These are phyloP conservation scores for Malacoraja senta DNA, from an alignment of 2,797 vertebrate species.

Conservation along the genomic window DNA sequence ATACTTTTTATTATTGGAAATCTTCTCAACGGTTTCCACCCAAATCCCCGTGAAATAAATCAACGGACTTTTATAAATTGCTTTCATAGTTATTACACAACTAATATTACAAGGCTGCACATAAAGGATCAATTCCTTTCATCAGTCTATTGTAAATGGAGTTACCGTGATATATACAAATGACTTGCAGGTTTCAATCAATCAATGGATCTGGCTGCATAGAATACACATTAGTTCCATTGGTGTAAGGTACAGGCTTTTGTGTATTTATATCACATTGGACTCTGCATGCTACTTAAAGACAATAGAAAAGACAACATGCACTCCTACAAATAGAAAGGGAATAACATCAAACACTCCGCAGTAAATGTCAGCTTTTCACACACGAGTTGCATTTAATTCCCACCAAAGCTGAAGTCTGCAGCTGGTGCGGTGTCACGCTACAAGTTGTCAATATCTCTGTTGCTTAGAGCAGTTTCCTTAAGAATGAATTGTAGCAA, in stretches of 20 bases:
- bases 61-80: neutral
- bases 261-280: neutral
- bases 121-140: neutral
- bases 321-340: too few species aligned
- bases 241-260: neutral
- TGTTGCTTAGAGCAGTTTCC: neutral
- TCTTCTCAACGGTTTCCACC: neutral
- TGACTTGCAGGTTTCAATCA: neutral
- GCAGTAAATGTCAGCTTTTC: too few species aligned
- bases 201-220: neutral
- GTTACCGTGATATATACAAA: too few species aligned
- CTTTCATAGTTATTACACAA: neutral
- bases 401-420: neutral
- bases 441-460: neutral
- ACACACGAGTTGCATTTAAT: neutral
- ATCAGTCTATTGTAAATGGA: too few species aligned
- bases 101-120: neutral
- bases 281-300: neutral
- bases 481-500: neutral
- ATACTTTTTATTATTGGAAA: too few species aligned
- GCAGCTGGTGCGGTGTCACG: too few species aligned
- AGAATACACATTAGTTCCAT: neutral
- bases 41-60: neutral
- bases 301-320: too few species aligned
- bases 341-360: too few species aligned